phyloP scores from a whole-genome alignment of 1,140 invertebrate genomes.

The Euura saliciscinereae region DNA sequence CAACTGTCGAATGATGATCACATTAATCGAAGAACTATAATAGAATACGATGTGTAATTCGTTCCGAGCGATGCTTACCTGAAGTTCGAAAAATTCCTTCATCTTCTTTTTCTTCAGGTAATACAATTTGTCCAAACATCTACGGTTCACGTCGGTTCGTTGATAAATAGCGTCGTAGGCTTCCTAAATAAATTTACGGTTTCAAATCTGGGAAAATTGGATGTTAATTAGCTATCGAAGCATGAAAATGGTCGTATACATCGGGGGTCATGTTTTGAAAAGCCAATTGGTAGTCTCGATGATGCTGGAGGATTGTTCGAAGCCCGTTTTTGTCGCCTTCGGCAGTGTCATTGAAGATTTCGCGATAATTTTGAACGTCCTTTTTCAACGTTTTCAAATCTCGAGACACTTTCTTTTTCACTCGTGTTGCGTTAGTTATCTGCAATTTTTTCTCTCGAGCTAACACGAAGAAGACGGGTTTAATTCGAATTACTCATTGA shows the following conservation, averaged over 20 bases:
- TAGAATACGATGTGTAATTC: too few relatives aligned
- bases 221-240: slow-evolving; percentile 12
- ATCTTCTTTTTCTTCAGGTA: slow-evolving; percentile 65
- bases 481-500: too few relatives aligned
- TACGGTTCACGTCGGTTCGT: slow-evolving; percentile 64
- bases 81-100: slow-evolving; percentile 60
- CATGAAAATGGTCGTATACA: slow-evolving; percentile 35
- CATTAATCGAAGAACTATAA: not conserved
- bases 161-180: slow-evolving; percentile 63
- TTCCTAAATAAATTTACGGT: slow-evolving; percentile 47
- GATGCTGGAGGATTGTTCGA: slow-evolving; percentile 59
- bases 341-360: slow-evolving; percentile 61
- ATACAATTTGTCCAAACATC: slow-evolving; percentile 63
- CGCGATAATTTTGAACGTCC: slow-evolving; percentile 62
- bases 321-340: slow-evolving; percentile 64
- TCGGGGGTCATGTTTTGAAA: slow-evolving; percentile 63
- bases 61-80: slow-evolving; percentile 48
- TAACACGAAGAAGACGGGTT: slow-evolving; percentile 33
- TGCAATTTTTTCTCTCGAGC: slow-evolving; percentile 65
- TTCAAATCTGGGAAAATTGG: too few relatives aligned
- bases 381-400: slow-evolving; percentile 60
- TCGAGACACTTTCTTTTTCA: slow-evolving; percentile 61
- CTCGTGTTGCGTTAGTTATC: slow-evolving; percentile 57
- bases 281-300: slow-evolving; percentile 62
- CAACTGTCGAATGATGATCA: slow-evolving; percentile 25